These are phyloP conservation scores for Ctenosaura bakeri DNA, from an alignment of 2,797 vertebrate genomes.

Conservation along the genomic window DNA sequence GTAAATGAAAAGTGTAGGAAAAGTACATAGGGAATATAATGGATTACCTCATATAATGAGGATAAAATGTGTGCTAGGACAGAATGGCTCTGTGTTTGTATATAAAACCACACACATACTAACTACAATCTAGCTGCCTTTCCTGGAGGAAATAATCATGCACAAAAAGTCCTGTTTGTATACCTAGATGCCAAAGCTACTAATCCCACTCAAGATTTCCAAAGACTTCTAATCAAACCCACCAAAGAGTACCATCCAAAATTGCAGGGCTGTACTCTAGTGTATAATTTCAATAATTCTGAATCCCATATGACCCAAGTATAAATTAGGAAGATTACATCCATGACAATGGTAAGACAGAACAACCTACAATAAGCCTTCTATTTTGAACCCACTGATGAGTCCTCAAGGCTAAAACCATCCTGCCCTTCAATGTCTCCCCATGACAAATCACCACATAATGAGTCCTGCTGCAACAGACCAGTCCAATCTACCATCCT, in stretches of 20 bases:
- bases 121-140: too few species aligned
- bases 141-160: neutral
- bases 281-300: neutral
- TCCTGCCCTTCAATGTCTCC: too few species aligned
- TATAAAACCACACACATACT: neutral
- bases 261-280: neutral
- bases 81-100: neutral
- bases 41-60: too few species aligned
- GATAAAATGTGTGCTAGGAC: neutral
- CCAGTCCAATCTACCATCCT: too few species aligned
- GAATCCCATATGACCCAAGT: neutral
- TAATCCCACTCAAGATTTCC: neutral
- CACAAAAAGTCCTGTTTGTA: too few species aligned
- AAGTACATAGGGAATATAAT: neutral
- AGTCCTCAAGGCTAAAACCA: neutral
- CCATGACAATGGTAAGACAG: neutral
- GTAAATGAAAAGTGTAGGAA: neutral
- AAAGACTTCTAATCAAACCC: neutral
- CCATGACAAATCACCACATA: too few species aligned
- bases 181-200: too few species aligned
- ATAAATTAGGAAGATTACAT: neutral
- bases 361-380: neutral
- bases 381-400: neutral
- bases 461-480: too few species aligned
- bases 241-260: neutral